Evolutionary conservation across 2,797 vertebrate genomes (phyloP).

Genomic region (Nyctibius grandis): DNA sequence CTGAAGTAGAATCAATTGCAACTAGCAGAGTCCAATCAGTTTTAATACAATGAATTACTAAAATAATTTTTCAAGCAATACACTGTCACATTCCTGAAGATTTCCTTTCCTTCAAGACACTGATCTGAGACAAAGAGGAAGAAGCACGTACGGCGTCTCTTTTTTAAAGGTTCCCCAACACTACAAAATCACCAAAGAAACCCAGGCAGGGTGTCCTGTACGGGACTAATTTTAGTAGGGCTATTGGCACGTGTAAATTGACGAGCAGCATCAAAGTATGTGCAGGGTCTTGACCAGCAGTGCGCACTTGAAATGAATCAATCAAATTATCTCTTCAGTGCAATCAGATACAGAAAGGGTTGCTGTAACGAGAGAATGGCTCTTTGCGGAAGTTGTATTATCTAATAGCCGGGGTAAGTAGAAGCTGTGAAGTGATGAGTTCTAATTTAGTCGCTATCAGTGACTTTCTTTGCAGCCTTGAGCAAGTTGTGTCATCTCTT

Average conservation of each 20-base stretch:
- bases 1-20: neutral
- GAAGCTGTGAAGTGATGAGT: slow-evolving; percentile 57
- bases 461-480: slow-evolving; percentile 52
- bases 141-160: neutral
- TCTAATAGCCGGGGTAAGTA: slow-evolving; percentile 13
- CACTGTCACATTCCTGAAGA: neutral
- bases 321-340: neutral
- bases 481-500: slow-evolving; percentile 42
- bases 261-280: neutral
- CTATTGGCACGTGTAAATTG: neutral
- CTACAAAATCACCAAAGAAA: neutral
- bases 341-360: neutral
- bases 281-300: neutral
- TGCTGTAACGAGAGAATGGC: neutral
- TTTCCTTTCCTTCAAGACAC: neutral
- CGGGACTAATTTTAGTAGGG: neutral
- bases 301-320: neutral
- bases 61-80: neutral
- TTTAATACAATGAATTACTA: neutral
- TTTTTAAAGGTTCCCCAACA: neutral
- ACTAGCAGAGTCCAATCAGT: neutral
- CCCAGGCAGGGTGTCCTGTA: neutral
- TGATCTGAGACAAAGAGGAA: neutral
- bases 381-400: neutral
- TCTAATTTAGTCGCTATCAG: slow-evolving; percentile 6